These are phyloP conservation scores for Caenorhabditis drosophilae DNA, from an alignment of 2,888 invertebrate genomes.

Conservation along the genomic window DNA sequence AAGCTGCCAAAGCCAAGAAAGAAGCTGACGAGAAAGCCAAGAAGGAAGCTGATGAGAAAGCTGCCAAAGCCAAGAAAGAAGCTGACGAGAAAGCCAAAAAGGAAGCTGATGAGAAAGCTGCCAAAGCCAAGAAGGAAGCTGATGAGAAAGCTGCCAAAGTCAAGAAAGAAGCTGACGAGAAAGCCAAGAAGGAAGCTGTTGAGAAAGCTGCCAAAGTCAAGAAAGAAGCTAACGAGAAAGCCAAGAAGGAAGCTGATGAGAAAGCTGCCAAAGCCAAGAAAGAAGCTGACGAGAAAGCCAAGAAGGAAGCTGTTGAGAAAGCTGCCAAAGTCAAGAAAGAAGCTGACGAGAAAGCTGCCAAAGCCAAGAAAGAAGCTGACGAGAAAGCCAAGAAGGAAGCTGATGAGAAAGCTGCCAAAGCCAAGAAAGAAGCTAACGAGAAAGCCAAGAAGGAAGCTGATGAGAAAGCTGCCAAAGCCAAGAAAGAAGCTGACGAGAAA, in stretches of 20 bases:
- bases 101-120: no score
- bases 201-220: no score
- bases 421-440: background rate
- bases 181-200: background rate
- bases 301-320: background rate
- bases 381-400: background rate
- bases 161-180: background rate
- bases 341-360: no score
- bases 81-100: slow-evolving; percentile 1
- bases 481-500: slow-evolving; percentile 3
- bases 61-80: background rate
- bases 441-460: no score
- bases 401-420: background rate
- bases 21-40: slow-evolving; percentile 1
- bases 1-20: slow-evolving; percentile 1
- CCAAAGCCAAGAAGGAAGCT: background rate
- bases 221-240: background rate
- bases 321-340: no score
- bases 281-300: background rate
- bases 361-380: no score
- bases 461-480: background rate
- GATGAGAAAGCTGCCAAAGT: background rate
- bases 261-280: background rate
- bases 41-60: slow-evolving; percentile 5
- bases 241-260: background rate